Percentiles rank a stretch among this genome's conserved stretches.
These are phyloP conservation scores for Standfussiana lucernea DNA, from an alignment of 2,888 invertebrate species.

Conservation along the genomic window DNA sequence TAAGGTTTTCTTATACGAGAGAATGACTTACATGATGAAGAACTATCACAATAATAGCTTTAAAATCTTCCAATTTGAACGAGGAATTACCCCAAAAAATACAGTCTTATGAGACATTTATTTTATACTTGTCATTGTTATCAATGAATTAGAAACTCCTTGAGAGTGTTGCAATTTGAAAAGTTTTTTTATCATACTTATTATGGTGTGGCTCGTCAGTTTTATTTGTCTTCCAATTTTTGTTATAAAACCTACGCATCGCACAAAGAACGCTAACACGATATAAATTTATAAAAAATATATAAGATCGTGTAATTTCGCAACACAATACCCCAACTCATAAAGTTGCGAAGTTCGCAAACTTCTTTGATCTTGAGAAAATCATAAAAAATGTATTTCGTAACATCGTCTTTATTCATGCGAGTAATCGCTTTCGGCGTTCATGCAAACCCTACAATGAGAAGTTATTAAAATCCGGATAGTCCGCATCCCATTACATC, in stretches of 20 bases:
- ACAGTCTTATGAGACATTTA: not conserved
- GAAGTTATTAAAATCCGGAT: slow-evolving; percentile 60
- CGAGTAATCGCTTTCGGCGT: slow-evolving; percentile 58
- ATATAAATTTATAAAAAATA: slow-evolving; percentile 35
- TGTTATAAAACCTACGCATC: not conserved
- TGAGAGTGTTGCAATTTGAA: not conserved
- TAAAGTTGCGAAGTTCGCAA: slow-evolving; percentile 49
- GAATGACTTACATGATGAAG: not conserved
- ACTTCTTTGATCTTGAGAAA: slow-evolving; percentile 60
- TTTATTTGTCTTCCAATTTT: no score
- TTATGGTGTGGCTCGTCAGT: not conserved
- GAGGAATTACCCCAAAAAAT: not conserved
- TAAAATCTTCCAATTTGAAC: not conserved
- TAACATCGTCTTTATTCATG: slow-evolving; percentile 59
- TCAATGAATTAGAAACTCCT: not conserved
- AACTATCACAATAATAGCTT: not conserved
- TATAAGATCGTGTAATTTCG: slow-evolving; percentile 34
- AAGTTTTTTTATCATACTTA: not conserved
- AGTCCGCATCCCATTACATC: slow-evolving; percentile 63
- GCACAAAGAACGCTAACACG: slow-evolving; percentile 8
- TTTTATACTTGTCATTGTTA: not conserved
- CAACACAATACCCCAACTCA: slow-evolving; percentile 40
- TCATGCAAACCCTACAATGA: slow-evolving; percentile 51
- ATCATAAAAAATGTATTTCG: slow-evolving; percentile 58
- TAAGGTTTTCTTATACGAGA: not conserved